Evolutionary conservation across 53 echinoderm and acorn worm genomes (phyloP), one percentile per base, ranked within the genome.

Genomic region (Apostichopus leukothele): DNA sequence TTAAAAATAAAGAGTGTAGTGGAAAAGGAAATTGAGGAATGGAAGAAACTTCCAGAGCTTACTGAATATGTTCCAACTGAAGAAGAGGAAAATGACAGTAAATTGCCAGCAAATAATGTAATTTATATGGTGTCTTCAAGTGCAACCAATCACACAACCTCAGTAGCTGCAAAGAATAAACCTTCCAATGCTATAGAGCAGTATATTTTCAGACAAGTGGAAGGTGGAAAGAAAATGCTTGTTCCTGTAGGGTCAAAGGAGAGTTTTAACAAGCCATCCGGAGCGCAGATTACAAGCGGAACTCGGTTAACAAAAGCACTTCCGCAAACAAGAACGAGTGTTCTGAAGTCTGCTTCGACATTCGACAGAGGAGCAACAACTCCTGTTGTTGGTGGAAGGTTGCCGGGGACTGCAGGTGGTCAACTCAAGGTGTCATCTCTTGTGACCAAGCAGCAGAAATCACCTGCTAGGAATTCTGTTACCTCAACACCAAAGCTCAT

Each of bases 21-120:
- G 6, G 88, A 87, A 75, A 87, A 87, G 53, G 88, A 87, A 75
- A 51, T 87, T 54, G 52, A 74, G n/a, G 88, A 87, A 73, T 87
- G 75, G 74, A 73, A 27, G 39, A 87, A 87, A 26, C 74, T 53
- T 10, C 54, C 57, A 25, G 74, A 74, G 7, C 74, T 9, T 4
- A 20, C 75, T 18, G 88, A 87, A 22, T 87, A 87, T 18, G 50
- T 75, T 22, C 88, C 88, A 2, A 73, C 5, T 18, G 88, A 87
- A 67, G 87, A 86, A 23, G 87, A 86, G 14, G 73, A 86, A 53
- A 68, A 74, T 75, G 26, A 13, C 7, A 52, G 13, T 52, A 77
- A 77, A 52, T 71, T 71, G 71, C 6, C 71, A n/a, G 71, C 6
- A 71, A 71, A 71, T 71, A 57, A 71, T 18, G 71, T n/a, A n/a